Base-by-base conservation (phyloP, 1,140 invertebrate genomes). In the Aphelinus certus region DNA sequence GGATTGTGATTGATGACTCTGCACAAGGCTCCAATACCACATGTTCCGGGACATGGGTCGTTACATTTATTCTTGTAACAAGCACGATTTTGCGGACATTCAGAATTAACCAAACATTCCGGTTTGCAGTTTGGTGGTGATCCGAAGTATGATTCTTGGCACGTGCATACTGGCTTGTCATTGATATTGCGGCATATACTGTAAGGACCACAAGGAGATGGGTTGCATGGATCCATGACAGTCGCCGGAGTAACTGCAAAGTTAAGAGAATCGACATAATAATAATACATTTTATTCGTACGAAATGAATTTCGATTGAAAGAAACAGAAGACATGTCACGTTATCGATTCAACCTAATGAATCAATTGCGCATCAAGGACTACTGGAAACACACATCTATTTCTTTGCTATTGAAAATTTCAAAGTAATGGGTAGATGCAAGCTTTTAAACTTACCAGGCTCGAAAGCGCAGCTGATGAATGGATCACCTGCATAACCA, bases 1-100 rank as follows among this genome's bases (percentile, higher is more conserved):
- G 94, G 92, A 75, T 92, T 91, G 75, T 95, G 94, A 83, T 93
- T 94, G 58, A 93, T 91, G 3, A 95, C 93, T 73, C 92, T 88
- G 78, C 95, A 96, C 72, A 92, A 90, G 1, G 94, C 93, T 69
- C 92, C 92, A 7, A 92, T 84, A 55, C 94, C 94, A 85, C 95
- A 96, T 1, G 93, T 93, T 63, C 93, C 94, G 26, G 91, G 91
- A 80, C 94, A 95, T 9, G 94, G 93, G 88, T 95, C 92, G 71
- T 89, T 89, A 79, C 94, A 95, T 84, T 93, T 94, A 76, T 93
- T 92, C 73, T 91, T 92, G 61, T 95, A 91, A 81, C 94, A 95
- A 2, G 94, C 93, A 76, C 91, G 89, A 80, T 93, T 92, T 43
- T 92, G 91, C n/a, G 92, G 89, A 83, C 94, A 96, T 78, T 96